phyloP scores from a whole-genome alignment of 2,113 vertebrate genomes.

The Pomatostomus ruficeps region DNA sequence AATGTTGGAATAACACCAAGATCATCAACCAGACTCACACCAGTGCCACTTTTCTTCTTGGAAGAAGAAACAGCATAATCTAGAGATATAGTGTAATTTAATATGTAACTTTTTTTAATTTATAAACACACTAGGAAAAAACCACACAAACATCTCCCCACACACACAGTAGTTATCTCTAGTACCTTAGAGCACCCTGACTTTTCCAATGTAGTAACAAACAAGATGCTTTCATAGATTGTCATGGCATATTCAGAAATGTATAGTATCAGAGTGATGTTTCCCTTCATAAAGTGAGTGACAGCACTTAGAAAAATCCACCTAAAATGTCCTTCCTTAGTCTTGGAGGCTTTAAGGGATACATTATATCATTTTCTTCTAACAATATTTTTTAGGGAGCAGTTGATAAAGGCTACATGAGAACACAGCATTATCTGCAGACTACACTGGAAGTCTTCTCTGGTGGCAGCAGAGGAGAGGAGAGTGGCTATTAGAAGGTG shows the following conservation, averaged over 20 bases:
- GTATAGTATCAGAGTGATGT: neutral
- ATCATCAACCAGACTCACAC: neutral
- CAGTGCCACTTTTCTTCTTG: neutral
- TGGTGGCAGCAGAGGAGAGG: neutral
- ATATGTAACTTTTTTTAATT: neutral
- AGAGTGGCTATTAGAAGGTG: neutral
- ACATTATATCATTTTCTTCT: neutral
- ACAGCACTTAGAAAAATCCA: neutral
- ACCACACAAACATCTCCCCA: fast-evolving
- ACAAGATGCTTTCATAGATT: neutral
- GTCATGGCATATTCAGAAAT: neutral
- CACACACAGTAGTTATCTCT: neutral
- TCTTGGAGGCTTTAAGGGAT: neutral
- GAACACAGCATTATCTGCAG: neutral
- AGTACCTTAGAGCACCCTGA: neutral
- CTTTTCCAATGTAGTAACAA: neutral
- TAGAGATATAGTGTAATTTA: neutral
- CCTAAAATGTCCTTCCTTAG: neutral
- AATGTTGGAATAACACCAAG: neutral
- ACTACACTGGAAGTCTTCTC: neutral
- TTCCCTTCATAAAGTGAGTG: neutral
- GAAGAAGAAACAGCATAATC: neutral
- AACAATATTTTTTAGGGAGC: neutral
- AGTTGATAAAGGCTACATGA: neutral
- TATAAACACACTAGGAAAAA: neutral